Conservation (phyloP, 2,797 vertebrate species). For the Liasis olivaceus region DNA sequence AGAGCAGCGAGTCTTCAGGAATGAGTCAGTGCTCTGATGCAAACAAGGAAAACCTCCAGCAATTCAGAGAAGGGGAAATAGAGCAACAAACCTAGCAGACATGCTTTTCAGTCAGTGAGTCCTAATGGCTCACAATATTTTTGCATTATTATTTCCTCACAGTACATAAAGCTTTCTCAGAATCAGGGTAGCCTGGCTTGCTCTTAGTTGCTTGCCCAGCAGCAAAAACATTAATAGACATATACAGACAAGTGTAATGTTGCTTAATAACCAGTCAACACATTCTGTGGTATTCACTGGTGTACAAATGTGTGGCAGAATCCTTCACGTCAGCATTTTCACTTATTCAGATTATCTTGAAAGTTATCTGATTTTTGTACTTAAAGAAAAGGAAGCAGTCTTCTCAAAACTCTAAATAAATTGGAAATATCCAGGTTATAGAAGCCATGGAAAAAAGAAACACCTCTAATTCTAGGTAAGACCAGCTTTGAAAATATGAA, state of each 20-base stretch:
- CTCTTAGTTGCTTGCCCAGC: neutral
- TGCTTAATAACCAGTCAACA: neutral
- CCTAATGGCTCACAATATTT: neutral
- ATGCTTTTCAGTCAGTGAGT: neutral
- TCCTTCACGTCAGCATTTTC: neutral
- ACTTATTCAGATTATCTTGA: neutral
- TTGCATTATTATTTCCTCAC: neutral
- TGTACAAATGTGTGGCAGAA: neutral
- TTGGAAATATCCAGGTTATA: neutral
- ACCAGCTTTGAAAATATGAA: neutral
- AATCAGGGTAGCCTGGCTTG: neutral
- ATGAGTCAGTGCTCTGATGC: neutral
- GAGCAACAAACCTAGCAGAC: neutral
- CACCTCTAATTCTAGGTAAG: conserved; percentile 1
- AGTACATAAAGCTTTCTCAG: neutral
- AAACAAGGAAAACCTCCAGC: neutral
- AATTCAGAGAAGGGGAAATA: neutral
- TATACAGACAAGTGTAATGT: neutral
- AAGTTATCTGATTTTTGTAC: neutral
- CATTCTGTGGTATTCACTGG: neutral
- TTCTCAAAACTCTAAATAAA: neutral
- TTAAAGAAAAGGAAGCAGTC: neutral
- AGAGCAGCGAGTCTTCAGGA: neutral
- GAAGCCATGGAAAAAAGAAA: neutral
- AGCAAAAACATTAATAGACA: neutral